Conservation (phyloP, 2,113 vertebrate genomes). For the Melanostigma gelatinosum region DNA sequence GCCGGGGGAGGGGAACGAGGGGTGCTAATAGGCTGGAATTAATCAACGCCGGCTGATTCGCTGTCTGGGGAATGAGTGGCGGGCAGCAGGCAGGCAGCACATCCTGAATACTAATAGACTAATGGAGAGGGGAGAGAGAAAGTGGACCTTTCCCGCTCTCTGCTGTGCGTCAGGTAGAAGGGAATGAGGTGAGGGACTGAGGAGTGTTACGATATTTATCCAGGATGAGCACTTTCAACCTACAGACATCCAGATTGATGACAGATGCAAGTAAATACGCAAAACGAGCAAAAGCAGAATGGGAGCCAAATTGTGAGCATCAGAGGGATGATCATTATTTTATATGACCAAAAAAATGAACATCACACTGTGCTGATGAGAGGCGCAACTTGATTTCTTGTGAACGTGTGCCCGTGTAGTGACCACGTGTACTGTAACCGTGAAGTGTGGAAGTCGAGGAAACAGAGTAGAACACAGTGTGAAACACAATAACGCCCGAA, state of each 20-base stretch:
- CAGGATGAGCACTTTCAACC: neutral
- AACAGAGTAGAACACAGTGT: neutral
- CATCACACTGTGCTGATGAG: too few relatives aligned
- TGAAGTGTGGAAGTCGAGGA: neutral
- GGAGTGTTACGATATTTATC: neutral
- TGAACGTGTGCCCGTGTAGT: neutral
- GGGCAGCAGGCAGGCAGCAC: conserved; percentile 74
- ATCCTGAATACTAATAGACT: conserved; percentile 83
- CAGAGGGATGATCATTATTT: neutral
- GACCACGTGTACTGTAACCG: neutral
- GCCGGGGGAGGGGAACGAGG: conserved; percentile 74
- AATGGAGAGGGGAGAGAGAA: conserved; percentile 34
- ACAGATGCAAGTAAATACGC: neutral
- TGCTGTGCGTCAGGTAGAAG: conserved; percentile 26
- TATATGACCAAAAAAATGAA: neutral
- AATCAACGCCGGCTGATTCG: conserved; percentile 86
- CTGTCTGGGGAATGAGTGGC: conserved; percentile 80
- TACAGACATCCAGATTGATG: neutral
- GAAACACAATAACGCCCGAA: neutral
- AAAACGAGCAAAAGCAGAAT: neutral
- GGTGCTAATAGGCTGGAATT: conserved; percentile 88
- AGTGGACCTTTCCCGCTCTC: conserved; percentile 18
- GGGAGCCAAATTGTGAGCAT: conserved; percentile 5
- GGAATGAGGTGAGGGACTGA: neutral
- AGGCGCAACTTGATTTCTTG: neutral